These are phyloP conservation scores for Taphrorychus bicolor DNA, from an alignment of 2,888 invertebrate genomes.

Conservation along the genomic window DNA sequence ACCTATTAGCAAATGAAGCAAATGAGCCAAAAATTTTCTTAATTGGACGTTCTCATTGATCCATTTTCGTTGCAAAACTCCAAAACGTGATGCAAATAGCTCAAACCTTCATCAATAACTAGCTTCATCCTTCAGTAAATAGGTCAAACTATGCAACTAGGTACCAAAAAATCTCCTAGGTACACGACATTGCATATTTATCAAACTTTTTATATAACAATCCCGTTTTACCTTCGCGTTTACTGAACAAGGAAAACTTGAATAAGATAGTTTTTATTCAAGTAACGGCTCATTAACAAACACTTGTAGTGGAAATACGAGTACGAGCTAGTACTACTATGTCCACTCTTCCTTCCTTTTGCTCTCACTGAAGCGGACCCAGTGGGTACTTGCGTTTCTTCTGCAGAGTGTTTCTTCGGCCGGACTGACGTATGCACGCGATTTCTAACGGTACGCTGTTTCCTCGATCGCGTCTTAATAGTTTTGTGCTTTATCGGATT, in stretches of 20 bases:
- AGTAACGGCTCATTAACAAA: conserved; percentile 17
- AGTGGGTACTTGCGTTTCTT: conserved; percentile 23
- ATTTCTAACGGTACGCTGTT: conserved; percentile 18
- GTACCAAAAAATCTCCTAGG: no score
- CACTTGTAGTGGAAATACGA: conserved; percentile 8
- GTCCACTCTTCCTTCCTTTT: conserved; percentile 35
- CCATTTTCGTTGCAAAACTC: not conserved
- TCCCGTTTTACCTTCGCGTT: not conserved
- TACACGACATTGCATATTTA: not conserved
- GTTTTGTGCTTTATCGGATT: not conserved
- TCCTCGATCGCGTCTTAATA: not conserved
- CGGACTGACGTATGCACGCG: conserved; percentile 12
- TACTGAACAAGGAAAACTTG: not conserved
- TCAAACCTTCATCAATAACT: not conserved
- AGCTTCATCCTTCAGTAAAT: not conserved
- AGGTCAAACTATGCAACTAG: no score
- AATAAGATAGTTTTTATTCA: conserved; percentile 4
- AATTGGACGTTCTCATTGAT: not conserved
- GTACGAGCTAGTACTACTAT: conserved; percentile 6
- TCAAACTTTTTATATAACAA: not conserved
- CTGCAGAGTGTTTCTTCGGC: conserved; percentile 18
- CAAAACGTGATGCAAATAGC: not conserved
- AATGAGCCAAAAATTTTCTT: no score
- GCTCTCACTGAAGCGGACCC: conserved; percentile 16
- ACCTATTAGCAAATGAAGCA: no score